Evolutionary conservation across 2,888 invertebrate species (phyloP).

Genomic region (Leptura quadrifasciata): DNA sequence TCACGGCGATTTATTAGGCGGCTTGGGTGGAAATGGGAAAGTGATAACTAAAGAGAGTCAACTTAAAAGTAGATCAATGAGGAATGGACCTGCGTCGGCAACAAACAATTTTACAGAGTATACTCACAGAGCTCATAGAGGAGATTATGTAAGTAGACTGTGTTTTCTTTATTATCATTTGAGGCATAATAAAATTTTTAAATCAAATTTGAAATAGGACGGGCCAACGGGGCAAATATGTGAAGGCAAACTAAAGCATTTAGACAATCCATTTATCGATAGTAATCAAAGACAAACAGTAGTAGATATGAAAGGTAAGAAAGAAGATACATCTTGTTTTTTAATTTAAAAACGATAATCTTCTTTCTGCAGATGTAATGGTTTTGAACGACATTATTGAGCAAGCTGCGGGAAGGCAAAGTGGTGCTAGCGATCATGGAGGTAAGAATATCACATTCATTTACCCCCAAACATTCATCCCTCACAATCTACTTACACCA

Average conservation of each 20-base stretch:
- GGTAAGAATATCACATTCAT: slow-evolving; percentile 78
- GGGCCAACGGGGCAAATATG: slow-evolving; percentile 87
- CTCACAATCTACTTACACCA: slow-evolving; percentile 67
- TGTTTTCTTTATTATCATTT: not conserved
- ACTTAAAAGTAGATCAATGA: slow-evolving; percentile 84
- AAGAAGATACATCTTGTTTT: slow-evolving; percentile 35
- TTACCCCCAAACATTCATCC: slow-evolving; percentile 52
- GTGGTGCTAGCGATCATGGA: slow-evolving; percentile 90
- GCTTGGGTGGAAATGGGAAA: slow-evolving; percentile 77
- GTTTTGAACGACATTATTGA: slow-evolving; percentile 97
- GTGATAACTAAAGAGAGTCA: slow-evolving; percentile 91
- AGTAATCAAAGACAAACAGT: slow-evolving; percentile 88
- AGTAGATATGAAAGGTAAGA: slow-evolving; percentile 88
- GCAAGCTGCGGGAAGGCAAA: slow-evolving; percentile 93
- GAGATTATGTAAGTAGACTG: slow-evolving; percentile 80
- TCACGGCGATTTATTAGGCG: slow-evolving; percentile 91
- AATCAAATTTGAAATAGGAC: slow-evolving; percentile 76
- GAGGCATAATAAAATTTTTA: slow-evolving; percentile 47
- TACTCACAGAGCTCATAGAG: slow-evolving; percentile 81
- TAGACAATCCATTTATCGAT: slow-evolving; percentile 95
- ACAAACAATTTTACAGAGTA: slow-evolving; percentile 78
- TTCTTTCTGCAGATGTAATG: slow-evolving; percentile 89
- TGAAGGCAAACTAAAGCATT: slow-evolving; percentile 88
- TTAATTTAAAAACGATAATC: slow-evolving; percentile 39
- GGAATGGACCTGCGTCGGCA: slow-evolving; percentile 78